Base-by-base conservation (phyloP, 2,888 invertebrate genomes). In the Acleris cristana region DNA sequence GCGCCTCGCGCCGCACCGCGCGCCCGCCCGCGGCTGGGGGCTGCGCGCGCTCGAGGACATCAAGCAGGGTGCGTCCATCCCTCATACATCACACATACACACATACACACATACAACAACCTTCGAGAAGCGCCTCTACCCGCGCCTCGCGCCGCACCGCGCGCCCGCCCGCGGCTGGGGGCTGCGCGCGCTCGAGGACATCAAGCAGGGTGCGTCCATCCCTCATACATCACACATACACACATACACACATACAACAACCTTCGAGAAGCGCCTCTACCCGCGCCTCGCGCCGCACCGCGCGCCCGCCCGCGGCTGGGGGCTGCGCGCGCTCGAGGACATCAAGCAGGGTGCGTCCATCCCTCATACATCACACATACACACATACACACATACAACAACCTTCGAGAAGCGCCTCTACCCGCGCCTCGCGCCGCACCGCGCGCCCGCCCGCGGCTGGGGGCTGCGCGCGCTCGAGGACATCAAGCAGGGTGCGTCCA, bases 141-240 rank as follows among this genome's bases (percentile, higher is more conserved):
- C n/a, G n/a, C n/a, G n/a, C n/a, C n/a, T n/a, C n/a, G n/a, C n/a
- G n/a, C n/a, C 96, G 0, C 92, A 93, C 72, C 94, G 94, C 75
- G 96, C 97, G 30, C 2, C 90, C 92, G 21, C 93, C 12, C 93
- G 96, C 60, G 98, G 98, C 7, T 98, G 97, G 96, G 98, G 98
- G 0, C 92, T 98, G 16, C 94, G 95, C 75, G 91, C 95, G 0
- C 83, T 95, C 0, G 95, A 94, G 44, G 91, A 94, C 52, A 94
- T 98, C 63, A 93, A 92, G 76, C 92, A 93, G 81, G 94, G 88
- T 88, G 72, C 30, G 2, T 10, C 0, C 51, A 0, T 1, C 10
- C 8, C 7, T 0, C 30, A n/a, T 1, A 1, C 1, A 8, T 0
- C 30, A 6, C 26, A 26, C 26, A 26, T 21, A 21, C 21, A 21